phyloP scores from a whole-genome alignment of 1,140 invertebrate species.

The Cephus cinctus region DNA sequence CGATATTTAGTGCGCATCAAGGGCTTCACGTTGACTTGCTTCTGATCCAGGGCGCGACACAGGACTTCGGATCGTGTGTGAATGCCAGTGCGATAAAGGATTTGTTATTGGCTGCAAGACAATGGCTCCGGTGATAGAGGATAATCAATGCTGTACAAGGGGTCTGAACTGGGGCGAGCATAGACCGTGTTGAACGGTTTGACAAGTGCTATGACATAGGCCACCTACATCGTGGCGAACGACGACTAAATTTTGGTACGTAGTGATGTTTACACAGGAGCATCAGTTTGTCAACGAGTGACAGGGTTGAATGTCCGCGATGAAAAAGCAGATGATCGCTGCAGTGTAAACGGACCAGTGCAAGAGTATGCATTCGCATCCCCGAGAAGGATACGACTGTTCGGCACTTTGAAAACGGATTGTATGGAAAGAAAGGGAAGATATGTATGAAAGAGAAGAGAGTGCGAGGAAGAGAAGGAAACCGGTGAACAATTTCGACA shows the following conservation, averaged over 20 bases:
- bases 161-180: too few species aligned
- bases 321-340: too few species aligned
- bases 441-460: background rate
- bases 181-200: background rate
- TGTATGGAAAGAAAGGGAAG: background rate
- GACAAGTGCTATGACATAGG: background rate
- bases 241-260: too few species aligned
- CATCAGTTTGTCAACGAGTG: too few species aligned
- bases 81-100: background rate
- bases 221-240: too few species aligned
- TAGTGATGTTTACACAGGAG: too few species aligned
- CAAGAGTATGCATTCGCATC: too few species aligned
- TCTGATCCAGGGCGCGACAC: background rate
- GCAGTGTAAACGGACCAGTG: too few species aligned
- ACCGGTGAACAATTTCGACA: too few species aligned
- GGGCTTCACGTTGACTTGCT: background rate
- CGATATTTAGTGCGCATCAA: too few species aligned
- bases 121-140: background rate
- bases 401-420: background rate
- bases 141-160: constrained; percentile 1
- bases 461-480: background rate
- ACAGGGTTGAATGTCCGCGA: too few species aligned
- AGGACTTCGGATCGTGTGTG: background rate
- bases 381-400: too few species aligned
- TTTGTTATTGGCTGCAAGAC: constrained; percentile 6